Conservation (phyloP, 2,888 invertebrate species). For the Myopa testacea region DNA sequence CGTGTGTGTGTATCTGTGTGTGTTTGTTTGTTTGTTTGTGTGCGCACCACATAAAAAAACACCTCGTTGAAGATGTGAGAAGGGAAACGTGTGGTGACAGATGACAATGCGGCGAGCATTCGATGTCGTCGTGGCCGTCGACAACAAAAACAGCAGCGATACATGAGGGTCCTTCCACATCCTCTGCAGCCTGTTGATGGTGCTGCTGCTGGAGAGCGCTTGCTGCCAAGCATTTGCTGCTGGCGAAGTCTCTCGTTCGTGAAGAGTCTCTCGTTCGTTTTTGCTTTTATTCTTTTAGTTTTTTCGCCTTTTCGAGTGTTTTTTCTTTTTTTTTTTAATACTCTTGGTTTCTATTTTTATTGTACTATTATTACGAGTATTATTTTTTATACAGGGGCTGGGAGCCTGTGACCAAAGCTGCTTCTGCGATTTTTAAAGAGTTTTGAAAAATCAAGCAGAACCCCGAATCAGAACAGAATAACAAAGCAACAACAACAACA, state of each 20-base stretch:
- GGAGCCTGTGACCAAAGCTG: not conserved
- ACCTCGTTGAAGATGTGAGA: not conserved
- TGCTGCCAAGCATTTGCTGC: conserved; percentile 38
- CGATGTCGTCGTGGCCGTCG: not conserved
- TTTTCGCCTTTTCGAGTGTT: not conserved
- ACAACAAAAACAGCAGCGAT: conserved; percentile 4
- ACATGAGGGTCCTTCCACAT: conserved; percentile 40
- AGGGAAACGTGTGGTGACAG: conserved; percentile 16
- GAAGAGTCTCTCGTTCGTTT: not conserved
- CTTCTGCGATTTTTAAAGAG: not conserved
- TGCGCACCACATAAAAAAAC: not conserved
- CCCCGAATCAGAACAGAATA: conserved; percentile 18
- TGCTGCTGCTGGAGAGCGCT: conserved; percentile 25
- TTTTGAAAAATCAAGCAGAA: conserved; percentile 15
- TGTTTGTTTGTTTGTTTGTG: not conserved
- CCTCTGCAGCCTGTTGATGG: conserved; percentile 48
- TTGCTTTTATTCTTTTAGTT: not conserved
- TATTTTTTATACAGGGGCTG: not conserved
- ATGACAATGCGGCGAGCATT: conserved; percentile 16
- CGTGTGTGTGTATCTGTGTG: not conserved
- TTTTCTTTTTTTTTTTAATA: not conserved
- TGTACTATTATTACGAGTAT: not conserved
- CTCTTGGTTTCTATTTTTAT: not conserved
- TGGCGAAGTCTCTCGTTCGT: conserved; percentile 19
- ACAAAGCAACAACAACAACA: conserved; percentile 17